A percentile compares a stretch with the other conserved stretches of the same genome.
These are phyloP conservation scores for Noctua fimbriata DNA, from an alignment of 2,888 invertebrate genomes.

Conservation along the genomic window DNA sequence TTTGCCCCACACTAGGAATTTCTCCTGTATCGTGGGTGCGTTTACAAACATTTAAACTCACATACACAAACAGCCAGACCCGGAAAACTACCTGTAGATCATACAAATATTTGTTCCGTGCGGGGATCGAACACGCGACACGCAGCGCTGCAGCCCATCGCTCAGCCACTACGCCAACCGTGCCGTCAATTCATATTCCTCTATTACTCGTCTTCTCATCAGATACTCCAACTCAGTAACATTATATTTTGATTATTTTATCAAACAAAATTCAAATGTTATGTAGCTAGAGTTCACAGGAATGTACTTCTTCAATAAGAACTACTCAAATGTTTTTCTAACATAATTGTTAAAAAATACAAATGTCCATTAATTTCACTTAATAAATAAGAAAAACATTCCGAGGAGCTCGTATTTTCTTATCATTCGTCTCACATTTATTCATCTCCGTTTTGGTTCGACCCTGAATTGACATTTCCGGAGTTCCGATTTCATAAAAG, in stretches of 20 bases:
- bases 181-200: too few species aligned
- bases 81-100: too few species aligned
- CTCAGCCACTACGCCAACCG: too few species aligned
- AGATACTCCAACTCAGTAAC: background rate
- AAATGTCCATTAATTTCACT: constrained; percentile 10
- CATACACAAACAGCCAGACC: too few species aligned
- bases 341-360: constrained; percentile 1
- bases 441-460: constrained; percentile 54
- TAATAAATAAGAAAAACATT: constrained; percentile 20
- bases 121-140: too few species aligned
- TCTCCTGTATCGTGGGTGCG: too few species aligned
- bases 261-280: background rate
- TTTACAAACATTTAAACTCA: too few species aligned
- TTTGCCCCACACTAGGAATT: too few species aligned
- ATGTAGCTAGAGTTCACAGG: background rate
- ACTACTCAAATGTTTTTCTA: background rate
- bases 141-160: too few species aligned
- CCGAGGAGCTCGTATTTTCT: constrained; percentile 15
- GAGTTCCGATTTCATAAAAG: constrained; percentile 51
- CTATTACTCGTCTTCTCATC: background rate
- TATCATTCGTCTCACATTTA: constrained; percentile 45
- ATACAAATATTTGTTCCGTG: too few species aligned
- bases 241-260: too few species aligned
- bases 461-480: constrained; percentile 49
- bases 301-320: background rate